These are phyloP conservation scores for Agrotis ipsilon DNA, from an alignment of 2,888 invertebrate genomes.

Conservation along the genomic window DNA sequence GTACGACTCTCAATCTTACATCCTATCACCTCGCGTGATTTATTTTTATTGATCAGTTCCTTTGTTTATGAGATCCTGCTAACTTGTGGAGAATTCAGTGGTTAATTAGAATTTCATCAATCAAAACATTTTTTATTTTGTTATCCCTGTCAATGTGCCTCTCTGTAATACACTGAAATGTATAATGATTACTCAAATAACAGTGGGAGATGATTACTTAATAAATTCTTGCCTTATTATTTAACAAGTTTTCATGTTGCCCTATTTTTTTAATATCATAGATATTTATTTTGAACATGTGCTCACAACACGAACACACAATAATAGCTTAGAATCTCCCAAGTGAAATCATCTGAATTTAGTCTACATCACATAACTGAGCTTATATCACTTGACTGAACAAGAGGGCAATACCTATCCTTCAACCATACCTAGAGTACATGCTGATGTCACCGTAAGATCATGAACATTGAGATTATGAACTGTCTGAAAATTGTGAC, in stretches of 20 bases:
- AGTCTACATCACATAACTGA: slow-evolving; percentile 43
- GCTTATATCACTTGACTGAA: slow-evolving; percentile 70
- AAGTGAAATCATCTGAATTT: slow-evolving; percentile 41
- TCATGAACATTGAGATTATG: too few species aligned
- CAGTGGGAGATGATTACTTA: slow-evolving; percentile 85
- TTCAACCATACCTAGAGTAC: slow-evolving; percentile 53
- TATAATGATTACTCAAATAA: slow-evolving; percentile 85
- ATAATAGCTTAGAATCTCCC: slow-evolving; percentile 61
- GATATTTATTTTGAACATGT: slow-evolving; percentile 47
- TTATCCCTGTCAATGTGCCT: slow-evolving; percentile 89
- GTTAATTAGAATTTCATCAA: slow-evolving; percentile 90
- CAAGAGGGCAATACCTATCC: slow-evolving; percentile 80
- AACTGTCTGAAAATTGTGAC: too few species aligned
- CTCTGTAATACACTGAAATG: slow-evolving; percentile 86
- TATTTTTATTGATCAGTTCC: slow-evolving; percentile 87
- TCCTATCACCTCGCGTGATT: slow-evolving; percentile 73
- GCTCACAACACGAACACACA: slow-evolving; percentile 52
- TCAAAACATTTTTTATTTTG: slow-evolving; percentile 90
- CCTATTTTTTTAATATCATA: slow-evolving; percentile 63
- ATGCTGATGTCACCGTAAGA: not conserved
- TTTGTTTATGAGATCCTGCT: slow-evolving; percentile 91
- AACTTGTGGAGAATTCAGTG: slow-evolving; percentile 89
- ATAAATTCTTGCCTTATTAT: slow-evolving; percentile 89
- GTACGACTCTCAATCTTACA: slow-evolving; percentile 73
- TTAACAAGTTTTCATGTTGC: slow-evolving; percentile 84